Evolutionary conservation across 2,888 invertebrate genomes (phyloP).

Genomic region (Ommatoiulus sabulosus): DNA sequence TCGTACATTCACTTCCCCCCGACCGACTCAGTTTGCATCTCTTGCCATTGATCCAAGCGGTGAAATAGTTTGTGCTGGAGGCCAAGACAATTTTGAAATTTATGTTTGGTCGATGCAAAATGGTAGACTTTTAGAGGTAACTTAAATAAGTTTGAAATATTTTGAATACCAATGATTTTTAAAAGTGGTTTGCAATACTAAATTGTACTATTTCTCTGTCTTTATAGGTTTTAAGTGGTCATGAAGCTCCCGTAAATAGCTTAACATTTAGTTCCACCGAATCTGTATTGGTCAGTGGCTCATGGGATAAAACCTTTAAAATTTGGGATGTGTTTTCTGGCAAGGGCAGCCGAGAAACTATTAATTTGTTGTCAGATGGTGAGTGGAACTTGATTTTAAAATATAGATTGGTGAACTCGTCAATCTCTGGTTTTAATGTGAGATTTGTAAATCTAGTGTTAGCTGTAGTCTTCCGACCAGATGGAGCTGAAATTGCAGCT

Average conservation of each 20-base stretch:
- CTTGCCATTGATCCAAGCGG: constrained; percentile 89
- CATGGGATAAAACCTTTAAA: constrained; percentile 94
- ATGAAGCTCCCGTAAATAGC: constrained; percentile 90
- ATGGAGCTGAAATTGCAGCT: constrained; percentile 92
- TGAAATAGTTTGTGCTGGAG: constrained; percentile 94
- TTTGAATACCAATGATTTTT: neutral
- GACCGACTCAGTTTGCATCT: constrained; percentile 91
- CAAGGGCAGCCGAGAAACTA: constrained; percentile 83
- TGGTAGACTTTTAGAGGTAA: constrained; percentile 88
- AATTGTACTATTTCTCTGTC: constrained; percentile 18
- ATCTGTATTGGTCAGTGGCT: constrained; percentile 81
- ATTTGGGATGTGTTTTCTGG: constrained; percentile 92
- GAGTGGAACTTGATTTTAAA: neutral
- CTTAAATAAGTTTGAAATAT: constrained; percentile 60
- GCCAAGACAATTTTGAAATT: constrained; percentile 93
- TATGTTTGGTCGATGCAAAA: constrained; percentile 96
- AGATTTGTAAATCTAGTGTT: constrained; percentile 68
- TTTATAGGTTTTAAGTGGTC: constrained; percentile 82
- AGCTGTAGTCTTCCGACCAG: constrained; percentile 87
- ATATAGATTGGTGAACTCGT: neutral
- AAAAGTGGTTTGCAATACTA: neutral
- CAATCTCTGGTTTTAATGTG: neutral
- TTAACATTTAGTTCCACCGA: constrained; percentile 82
- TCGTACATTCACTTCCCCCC: constrained; percentile 92
- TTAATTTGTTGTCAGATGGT: constrained; percentile 81